Base-by-base conservation (phyloP, 1,140 invertebrate genomes). In the Anastrepha ludens region DNA sequence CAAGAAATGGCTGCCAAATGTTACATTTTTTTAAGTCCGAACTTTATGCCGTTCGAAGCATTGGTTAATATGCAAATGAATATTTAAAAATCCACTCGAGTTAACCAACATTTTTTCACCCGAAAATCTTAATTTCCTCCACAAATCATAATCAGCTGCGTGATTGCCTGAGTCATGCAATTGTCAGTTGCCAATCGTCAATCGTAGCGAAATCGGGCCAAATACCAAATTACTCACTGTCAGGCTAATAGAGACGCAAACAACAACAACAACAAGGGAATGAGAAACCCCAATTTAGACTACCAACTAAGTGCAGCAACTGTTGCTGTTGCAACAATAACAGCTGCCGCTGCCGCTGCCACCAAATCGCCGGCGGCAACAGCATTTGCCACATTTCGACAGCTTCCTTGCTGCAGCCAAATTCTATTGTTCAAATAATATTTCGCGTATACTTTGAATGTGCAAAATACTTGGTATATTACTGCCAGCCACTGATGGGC, bases 211-310 rank as follows among this genome's bases (percentile, higher is more conserved):
- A 86, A 86, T 50, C 62, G 55, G 85, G 85, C 62, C 62, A 86
- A 86, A 86, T 62, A 20, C 29, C 85, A 86, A 86, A 86, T 86
- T 86, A 86, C n/a, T 86, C 85, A 86, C 85, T 86, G 85, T 86
- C 85, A 86, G 85, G 74, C 74, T 81, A 81, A 81, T 81, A 81
- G 47, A 81, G 74, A 81, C 47, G 74, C 74, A 50, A 81, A n/a
- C 15, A 11, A 15, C 20, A 29, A 67, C 65, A 67, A 67, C 39
- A n/a, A 41, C 7, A 67, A 39, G 29, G 11, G 50, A 55, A 55
- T 11, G 50, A 55, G 50, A 8, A 55, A 55, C 2, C 50, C 41
- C 9, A 41, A 13, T 67, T 67, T 50, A 41, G 2, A 62, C 13
- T 17, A 13, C 60, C 60, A 62, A 62, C 9, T 17, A 62, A 29